Conservation (phyloP, 2,113 vertebrate species). For the Neodontobutis hainanensis region DNA sequence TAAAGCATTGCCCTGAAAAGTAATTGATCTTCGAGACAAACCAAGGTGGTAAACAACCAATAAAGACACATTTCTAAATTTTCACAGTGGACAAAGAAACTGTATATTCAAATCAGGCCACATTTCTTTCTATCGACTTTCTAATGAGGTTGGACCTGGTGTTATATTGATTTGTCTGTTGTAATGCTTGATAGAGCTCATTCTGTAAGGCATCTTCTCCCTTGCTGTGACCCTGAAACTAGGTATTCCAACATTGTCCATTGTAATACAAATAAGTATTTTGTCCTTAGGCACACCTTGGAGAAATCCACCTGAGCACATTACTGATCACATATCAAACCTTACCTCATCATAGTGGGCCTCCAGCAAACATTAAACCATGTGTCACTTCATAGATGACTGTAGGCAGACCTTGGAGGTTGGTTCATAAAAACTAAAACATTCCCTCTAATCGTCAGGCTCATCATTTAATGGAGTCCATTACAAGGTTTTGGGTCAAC, state of each 20-base stretch:
- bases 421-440: slow-evolving; percentile 32
- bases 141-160: slow-evolving; percentile 56
- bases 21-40: too few species aligned
- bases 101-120: slow-evolving; percentile 40
- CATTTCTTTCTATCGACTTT: slow-evolving; percentile 43
- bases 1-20: too few species aligned
- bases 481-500: slow-evolving; percentile 37
- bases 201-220: slow-evolving; percentile 38
- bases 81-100: slow-evolving; percentile 32
- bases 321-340: slow-evolving; percentile 50
- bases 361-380: slow-evolving; percentile 11
- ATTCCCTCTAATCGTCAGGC: slow-evolving; percentile 14
- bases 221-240: slow-evolving; percentile 40
- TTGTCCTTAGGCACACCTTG: slow-evolving; percentile 16
- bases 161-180: slow-evolving; percentile 63
- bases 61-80: slow-evolving; percentile 47
- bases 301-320: slow-evolving; percentile 21
- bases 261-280: slow-evolving; percentile 15
- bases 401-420: slow-evolving; percentile 8
- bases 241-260: slow-evolving; percentile 32
- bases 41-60: slow-evolving; percentile 44
- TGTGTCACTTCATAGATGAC: slow-evolving; percentile 38
- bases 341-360: slow-evolving; percentile 24
- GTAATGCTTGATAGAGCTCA: slow-evolving; percentile 48
- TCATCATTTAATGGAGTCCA: slow-evolving; percentile 36